These are phyloP conservation scores for Lepidurus apus DNA, from an alignment of 1,140 invertebrate genomes.

Conservation along the genomic window DNA sequence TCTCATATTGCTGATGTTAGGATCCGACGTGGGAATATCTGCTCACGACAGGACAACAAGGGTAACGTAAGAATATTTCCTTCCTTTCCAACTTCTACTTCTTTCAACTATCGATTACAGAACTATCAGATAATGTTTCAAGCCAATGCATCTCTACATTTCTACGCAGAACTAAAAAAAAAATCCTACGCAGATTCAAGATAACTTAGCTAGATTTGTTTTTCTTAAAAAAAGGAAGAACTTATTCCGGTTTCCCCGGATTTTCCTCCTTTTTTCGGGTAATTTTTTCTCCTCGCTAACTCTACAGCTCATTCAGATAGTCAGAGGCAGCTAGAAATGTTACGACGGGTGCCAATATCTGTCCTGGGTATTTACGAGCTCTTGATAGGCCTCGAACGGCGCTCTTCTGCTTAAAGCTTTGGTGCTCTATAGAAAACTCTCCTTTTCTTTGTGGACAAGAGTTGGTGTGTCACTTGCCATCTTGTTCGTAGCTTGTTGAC, in stretches of 20 bases:
- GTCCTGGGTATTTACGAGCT: conserved; percentile 1
- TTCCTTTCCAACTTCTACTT: not conserved
- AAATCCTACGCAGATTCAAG: too few relatives aligned
- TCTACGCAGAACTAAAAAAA: too few relatives aligned
- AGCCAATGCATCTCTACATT: too few relatives aligned
- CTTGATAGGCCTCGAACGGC: conserved; percentile 11
- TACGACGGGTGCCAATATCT: conserved; percentile 21
- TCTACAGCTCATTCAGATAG: conserved; percentile 9
- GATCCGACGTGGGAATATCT: conserved; percentile 33
- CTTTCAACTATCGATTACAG: not conserved
- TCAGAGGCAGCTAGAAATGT: conserved; percentile 9
- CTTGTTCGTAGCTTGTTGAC: not conserved
- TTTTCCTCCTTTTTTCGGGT: not conserved
- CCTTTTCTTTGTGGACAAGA: not conserved
- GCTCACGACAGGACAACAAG: not conserved
- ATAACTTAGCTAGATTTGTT: too few relatives aligned
- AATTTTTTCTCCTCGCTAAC: not conserved
- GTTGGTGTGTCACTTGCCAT: not conserved
- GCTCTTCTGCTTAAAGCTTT: not conserved
- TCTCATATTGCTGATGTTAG: conserved; percentile 38
- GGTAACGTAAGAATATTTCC: not conserved
- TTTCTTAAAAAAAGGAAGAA: too few relatives aligned
- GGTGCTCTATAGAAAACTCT: not conserved
- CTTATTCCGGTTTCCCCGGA: not conserved
- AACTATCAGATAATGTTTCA: too few relatives aligned